Evolutionary conservation across 64 coral and sea anemone genomes (phyloP).

Genomic region (Trachythela sp.): DNA sequence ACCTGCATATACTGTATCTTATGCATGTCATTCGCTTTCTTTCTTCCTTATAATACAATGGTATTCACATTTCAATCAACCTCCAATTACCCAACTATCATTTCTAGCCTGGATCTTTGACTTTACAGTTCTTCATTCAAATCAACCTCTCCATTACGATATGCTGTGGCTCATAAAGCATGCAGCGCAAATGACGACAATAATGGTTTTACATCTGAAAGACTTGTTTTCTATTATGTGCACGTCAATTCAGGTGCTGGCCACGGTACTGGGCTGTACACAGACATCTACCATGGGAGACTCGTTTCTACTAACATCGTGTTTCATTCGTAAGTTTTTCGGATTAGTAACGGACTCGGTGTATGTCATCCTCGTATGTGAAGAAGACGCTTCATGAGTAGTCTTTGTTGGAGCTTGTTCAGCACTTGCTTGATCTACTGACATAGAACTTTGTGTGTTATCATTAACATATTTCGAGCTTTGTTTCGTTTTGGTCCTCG

Average conservation of each 20-base stretch:
- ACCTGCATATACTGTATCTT: no score
- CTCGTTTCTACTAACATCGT: slow-evolving; percentile 78
- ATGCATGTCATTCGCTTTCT: no score
- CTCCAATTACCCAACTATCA: no score
- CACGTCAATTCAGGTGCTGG: slow-evolving; percentile 64
- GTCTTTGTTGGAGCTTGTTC: not conserved
- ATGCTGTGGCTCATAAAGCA: not conserved
- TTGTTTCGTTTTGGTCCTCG: not conserved
- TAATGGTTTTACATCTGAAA: not conserved
- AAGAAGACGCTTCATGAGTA: not conserved
- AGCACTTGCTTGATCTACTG: not conserved
- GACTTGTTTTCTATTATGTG: slow-evolving; percentile 52
- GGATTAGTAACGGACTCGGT: slow-evolving; percentile 57
- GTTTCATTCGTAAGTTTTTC: slow-evolving; percentile 69
- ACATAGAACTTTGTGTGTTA: not conserved
- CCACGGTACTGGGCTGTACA: slow-evolving; percentile 85
- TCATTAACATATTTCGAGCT: not conserved
- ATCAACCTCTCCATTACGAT: not conserved
- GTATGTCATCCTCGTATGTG: slow-evolving; percentile 52
- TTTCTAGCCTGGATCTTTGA: no score
- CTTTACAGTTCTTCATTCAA: no score
- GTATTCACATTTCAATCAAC: no score
- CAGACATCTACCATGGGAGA: slow-evolving; percentile 97
- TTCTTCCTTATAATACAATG: no score
- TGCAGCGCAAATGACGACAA: slow-evolving; percentile 19